Evolutionary conservation across 2,113 vertebrate species (phyloP).

Genomic region (Myotis lucifugus): DNA sequence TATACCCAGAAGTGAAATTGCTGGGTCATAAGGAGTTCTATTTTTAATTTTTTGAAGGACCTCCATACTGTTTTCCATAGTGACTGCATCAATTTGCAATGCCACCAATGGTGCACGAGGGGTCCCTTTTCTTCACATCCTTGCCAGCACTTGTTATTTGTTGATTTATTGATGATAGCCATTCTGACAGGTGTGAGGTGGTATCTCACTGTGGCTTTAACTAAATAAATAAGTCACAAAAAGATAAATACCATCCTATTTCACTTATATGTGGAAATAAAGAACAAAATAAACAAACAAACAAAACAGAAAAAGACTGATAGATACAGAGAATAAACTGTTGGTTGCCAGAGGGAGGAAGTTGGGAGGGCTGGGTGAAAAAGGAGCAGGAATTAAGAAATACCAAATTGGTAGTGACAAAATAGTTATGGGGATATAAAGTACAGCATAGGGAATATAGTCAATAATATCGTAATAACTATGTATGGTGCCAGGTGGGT

Average conservation of each 20-base stretch:
- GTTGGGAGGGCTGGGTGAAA: neutral
- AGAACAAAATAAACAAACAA: neutral
- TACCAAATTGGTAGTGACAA: neutral
- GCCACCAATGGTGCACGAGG: neutral
- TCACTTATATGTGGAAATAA: neutral
- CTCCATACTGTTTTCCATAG: neutral
- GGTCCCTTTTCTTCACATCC: neutral
- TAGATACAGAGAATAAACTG: neutral
- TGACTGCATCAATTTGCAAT: neutral
- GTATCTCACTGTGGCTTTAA: neutral
- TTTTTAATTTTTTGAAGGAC: neutral
- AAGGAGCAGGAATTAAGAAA: neutral
- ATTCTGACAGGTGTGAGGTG: neutral
- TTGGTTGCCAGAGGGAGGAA: neutral
- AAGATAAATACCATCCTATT: neutral
- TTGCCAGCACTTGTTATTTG: neutral
- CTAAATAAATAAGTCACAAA: neutral
- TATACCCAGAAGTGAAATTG: neutral
- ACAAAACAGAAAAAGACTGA: neutral
- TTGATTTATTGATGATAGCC: neutral
- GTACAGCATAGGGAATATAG: neutral
- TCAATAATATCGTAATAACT: neutral
- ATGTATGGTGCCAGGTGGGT: neutral
- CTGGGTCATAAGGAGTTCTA: neutral
- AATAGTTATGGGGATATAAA: neutral